Evolutionary conservation across 2,113 vertebrate species (phyloP), one percentile per base, ranked within the genome.

Genomic region (Opisthocomus hoazin): DNA sequence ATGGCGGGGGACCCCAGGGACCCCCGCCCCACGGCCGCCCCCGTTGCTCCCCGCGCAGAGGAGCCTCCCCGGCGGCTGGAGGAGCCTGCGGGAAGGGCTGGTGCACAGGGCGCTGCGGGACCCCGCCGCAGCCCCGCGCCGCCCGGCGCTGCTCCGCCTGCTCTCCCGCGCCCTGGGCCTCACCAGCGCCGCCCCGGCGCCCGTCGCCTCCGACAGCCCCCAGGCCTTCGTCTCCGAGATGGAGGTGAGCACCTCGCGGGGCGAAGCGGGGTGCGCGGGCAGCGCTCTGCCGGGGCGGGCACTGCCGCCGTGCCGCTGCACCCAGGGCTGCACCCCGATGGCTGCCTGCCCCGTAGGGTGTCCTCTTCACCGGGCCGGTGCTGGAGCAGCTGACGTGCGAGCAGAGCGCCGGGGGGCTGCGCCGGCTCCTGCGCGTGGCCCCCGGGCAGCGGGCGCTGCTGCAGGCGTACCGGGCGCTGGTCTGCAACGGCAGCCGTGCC

Each of bases 301-400:
- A 15, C 32, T 2, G 5, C 7, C 1, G 1, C 8, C 0, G 30
- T 53, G 56, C 32, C 26, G 15, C 7, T 11, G 71, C 1, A 3
- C 12, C 75, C 4, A 0, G 37, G 30, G 43, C 5, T 2, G 19
- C 9, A 3, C 30, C 29, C 9, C 20, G 54, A 39, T 0, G 14
- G n/a, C 34, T 80, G 58, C 39, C 12, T 89, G 19, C 11, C 43
- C 51, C 6, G 1, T 90, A 99, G 99, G 97, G 97, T 10, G 75
- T 98, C 80, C 95, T 99, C 64, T 97, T 99, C 95, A 98, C 98
- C 0, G 98, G 98, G 9, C 70, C 97, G 2, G 96, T 98, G 81
- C 95, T 99, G 94, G 99, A 99, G 96, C 84, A 71, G 50, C 97
- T 99, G 87, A 99, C 99, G 0, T 99, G 99, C 15, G 92, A 97